Conservation (phyloP, 2,888 invertebrate genomes). For the Drosophila nigricruria region DNA sequence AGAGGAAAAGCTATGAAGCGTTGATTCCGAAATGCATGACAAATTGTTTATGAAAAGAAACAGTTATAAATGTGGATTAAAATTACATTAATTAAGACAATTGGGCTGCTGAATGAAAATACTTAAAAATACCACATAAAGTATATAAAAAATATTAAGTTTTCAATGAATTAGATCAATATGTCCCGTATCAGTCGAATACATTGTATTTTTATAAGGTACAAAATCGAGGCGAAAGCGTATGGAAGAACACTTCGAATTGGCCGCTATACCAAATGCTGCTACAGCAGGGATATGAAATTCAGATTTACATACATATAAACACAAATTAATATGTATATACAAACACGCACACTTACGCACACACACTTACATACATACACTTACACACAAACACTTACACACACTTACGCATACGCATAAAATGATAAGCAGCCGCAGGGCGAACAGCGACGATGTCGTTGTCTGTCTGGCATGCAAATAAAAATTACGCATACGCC, state of each 20-base stretch:
- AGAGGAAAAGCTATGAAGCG: conserved; percentile 6
- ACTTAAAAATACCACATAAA: not conserved
- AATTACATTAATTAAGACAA: not conserved
- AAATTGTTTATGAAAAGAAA: not conserved
- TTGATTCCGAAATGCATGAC: conserved; percentile 1
- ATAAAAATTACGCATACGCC: conserved; percentile 78
- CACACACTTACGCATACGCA: conserved; percentile 9
- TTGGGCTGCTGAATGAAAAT: no score
- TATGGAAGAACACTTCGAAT: conserved; percentile 30
- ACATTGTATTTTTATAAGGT: not conserved
- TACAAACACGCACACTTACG: not conserved
- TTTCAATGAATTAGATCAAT: not conserved
- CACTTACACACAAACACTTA: not conserved
- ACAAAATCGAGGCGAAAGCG: conserved; percentile 36
- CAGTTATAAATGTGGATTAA: not conserved
- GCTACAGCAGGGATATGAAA: conserved; percentile 10
- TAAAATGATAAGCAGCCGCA: conserved; percentile 73
- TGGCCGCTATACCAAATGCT: conserved; percentile 20
- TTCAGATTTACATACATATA: conserved; percentile 18
- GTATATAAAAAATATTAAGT: not conserved
- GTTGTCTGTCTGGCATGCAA: conserved; percentile 61
- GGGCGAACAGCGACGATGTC: conserved; percentile 37
- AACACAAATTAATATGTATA: not conserved
- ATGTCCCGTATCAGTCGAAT: not conserved
- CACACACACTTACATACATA: not conserved